These are phyloP conservation scores for Chrysolina oricalcia DNA, from an alignment of 2,888 invertebrate genomes.

Conservation along the genomic window DNA sequence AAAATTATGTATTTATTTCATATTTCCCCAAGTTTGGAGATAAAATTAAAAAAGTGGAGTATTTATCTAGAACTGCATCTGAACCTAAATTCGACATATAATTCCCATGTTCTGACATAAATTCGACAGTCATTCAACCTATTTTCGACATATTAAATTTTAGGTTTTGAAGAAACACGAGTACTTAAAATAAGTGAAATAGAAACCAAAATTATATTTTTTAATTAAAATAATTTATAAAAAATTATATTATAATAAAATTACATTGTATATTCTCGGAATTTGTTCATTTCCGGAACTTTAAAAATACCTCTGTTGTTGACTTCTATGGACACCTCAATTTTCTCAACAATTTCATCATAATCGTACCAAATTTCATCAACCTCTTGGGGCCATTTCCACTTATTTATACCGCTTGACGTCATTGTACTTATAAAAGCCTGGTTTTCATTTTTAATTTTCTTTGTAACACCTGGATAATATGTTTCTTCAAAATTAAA, in stretches of 20 bases:
- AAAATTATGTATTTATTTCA: no score
- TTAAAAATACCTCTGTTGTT: constrained; percentile 22
- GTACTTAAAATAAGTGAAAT: constrained; percentile 22
- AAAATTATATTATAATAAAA: constrained; percentile 15
- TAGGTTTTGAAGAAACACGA: constrained; percentile 20
- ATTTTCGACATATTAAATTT: constrained; percentile 23
- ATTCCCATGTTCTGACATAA: no score
- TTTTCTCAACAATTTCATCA: no score
- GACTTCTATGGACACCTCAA: constrained; percentile 16
- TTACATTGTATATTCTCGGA: constrained; percentile 22
- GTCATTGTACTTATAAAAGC: not conserved
- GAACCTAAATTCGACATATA: no score
- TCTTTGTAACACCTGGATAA: constrained; percentile 10
- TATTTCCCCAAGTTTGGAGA: no score
- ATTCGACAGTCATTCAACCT: no score
- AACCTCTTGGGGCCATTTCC: no score
- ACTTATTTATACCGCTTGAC: no score
- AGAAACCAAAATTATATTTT: constrained; percentile 25
- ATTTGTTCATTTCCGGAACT: not conserved
- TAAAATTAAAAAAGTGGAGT: no score
- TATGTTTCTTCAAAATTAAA: constrained; percentile 17
- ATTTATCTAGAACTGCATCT: no score
- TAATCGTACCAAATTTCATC: no score
- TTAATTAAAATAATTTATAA: constrained; percentile 15
- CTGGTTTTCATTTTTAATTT: not conserved